Evolutionary conservation across 1,140 invertebrate species (phyloP), one percentile per base, ranked within the genome.

Genomic region (Trachymyrmex cornetzi): DNA sequence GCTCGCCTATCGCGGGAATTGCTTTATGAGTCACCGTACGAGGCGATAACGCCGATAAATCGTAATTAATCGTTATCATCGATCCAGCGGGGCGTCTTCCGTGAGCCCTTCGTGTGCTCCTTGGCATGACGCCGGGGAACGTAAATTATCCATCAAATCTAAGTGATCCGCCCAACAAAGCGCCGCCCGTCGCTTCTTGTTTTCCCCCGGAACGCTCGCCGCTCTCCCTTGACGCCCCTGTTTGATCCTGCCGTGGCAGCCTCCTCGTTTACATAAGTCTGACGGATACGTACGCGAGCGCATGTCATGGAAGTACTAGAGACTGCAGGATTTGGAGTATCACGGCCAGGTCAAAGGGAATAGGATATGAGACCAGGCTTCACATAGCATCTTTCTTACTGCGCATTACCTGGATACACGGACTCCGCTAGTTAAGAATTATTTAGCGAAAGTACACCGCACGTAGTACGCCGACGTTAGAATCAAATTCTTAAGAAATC

Each of bases 101-200:
- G n/a, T 6, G 48, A 30, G n/a, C 22, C 12, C 24, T 63, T 1
- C 44, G 63, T 64, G 27, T 14, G n/a, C n/a, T 57, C 27, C 19
- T 12, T 53, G 24, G 48, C 66, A n/a, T 77, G 57, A 63, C 61
- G 57, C 6, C 75, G 44, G 22, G 38, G 38, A 48, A 75, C 66
- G 80, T 84, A 84, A 84, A 84, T 84, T 84, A 84, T 34, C 80
- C 55, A 74, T 84, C 69, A 84, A 61, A 84, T 84, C 69, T 84
- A 84, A 84, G 80, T 74, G 57, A 63, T 75, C 69, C 69, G 55
- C 55, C 69, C 55, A 75, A 84, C 80, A 84, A 84, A 75, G 80
- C 69, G 24, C 50, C 59, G 64, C 30, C 9, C 30, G 80, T 74
- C 38, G 24, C 69, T 34, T 61, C 80, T 84, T 84, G 80, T 75